Conservation (phyloP, 2,797 vertebrate species). For the Fundulus diaphanus region DNA sequence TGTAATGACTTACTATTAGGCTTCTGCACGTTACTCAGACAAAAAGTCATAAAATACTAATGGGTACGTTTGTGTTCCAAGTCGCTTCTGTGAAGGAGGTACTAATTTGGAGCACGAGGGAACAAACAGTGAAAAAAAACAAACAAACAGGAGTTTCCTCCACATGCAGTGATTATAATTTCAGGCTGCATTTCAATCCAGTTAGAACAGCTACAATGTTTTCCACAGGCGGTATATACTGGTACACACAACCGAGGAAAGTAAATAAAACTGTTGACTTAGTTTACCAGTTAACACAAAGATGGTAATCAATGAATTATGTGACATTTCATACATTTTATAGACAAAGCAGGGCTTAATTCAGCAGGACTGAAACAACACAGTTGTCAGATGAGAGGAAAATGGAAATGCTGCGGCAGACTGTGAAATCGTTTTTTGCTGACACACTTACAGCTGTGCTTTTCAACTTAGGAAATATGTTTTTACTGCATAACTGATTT, state of each 20-base stretch:
- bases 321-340: background rate
- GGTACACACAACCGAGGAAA: background rate
- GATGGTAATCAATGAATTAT: background rate
- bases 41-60: conserved; percentile 39
- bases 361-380: background rate
- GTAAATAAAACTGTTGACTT: background rate
- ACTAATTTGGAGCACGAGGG: conserved; percentile 31
- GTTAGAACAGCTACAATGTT: background rate
- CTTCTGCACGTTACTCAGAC: conserved; percentile 2
- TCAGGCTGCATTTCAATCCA: conserved; percentile 18
- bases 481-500: conserved; percentile 16
- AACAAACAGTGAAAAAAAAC: conserved; percentile 24
- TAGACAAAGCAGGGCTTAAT: background rate
- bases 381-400: background rate
- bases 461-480: background rate
- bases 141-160: conserved; percentile 19
- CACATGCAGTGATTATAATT: conserved; percentile 26
- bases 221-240: background rate
- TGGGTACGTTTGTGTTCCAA: conserved; percentile 26
- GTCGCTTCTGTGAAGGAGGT: conserved; percentile 20
- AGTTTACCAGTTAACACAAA: background rate
- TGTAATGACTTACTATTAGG: conserved; percentile 9
- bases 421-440: conserved; percentile 9
- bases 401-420: background rate
- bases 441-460: conserved; percentile 12